Percentiles rank a stretch among this genome's conserved stretches.
Evolutionary conservation across 1,140 invertebrate species (phyloP).

Genomic region (Orchesella cincta): DNA sequence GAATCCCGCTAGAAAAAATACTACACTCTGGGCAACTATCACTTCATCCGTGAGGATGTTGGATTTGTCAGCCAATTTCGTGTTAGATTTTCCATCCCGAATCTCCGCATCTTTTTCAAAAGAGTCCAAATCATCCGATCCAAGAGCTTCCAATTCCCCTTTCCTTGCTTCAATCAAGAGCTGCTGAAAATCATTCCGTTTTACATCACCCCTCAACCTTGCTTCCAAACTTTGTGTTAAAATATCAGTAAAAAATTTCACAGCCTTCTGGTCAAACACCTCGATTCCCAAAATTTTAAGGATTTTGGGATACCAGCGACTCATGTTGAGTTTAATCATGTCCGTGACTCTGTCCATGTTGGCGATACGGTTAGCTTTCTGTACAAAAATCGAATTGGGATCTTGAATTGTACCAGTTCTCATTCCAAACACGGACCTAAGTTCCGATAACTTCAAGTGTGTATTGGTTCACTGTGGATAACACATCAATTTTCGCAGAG

Average conservation of each 20-base stretch:
- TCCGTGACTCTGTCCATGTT: neutral
- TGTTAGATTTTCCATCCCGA: neutral
- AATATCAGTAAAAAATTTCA: neutral
- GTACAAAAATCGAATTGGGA: neutral
- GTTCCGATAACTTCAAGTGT: slow-evolving; percentile 58
- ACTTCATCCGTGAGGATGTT: neutral
- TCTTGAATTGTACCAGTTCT: neutral
- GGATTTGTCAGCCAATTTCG: neutral
- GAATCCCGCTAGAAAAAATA: slow-evolving; percentile 71
- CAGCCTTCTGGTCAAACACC: neutral
- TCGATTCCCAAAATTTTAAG: neutral
- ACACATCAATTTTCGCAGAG: neutral
- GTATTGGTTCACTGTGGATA: neutral
- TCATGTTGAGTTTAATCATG: slow-evolving; percentile 52
- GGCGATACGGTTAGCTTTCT: neutral
- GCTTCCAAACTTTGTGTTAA: neutral
- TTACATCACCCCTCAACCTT: neutral
- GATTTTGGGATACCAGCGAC: slow-evolving; percentile 51
- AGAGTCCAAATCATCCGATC: neutral
- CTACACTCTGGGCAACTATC: neutral
- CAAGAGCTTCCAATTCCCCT: neutral
- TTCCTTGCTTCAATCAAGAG: neutral
- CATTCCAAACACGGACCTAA: slow-evolving; percentile 53
- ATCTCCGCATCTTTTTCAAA: neutral
- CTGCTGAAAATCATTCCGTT: neutral